Evolutionary conservation across 1,140 invertebrate genomes (phyloP).

Genomic region (Tribolium castaneum): DNA sequence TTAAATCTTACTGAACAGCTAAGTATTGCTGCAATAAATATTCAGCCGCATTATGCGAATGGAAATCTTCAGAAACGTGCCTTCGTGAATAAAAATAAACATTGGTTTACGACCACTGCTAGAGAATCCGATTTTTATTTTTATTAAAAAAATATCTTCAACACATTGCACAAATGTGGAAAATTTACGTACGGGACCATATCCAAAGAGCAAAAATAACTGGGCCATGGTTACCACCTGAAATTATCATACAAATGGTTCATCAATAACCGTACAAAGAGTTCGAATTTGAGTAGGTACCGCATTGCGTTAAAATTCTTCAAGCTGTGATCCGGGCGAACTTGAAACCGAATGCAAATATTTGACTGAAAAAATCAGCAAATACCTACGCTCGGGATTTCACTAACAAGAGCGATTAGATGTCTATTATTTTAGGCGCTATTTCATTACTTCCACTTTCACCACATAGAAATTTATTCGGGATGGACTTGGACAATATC

Average conservation of each 20-base stretch:
- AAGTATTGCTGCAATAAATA: background rate
- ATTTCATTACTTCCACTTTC: constrained; percentile 23
- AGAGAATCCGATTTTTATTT: background rate
- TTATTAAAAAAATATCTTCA: constrained; percentile 13
- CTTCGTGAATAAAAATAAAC: constrained; percentile 1
- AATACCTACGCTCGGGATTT: background rate
- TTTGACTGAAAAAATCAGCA: background rate
- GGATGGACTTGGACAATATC: constrained; percentile 3
- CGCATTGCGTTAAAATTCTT: constrained; percentile 23
- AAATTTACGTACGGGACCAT: constrained; percentile 3
- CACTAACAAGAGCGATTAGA: background rate
- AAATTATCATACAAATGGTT: constrained; percentile 14
- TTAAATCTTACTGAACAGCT: background rate
- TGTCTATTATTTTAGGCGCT: background rate
- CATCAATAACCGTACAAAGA: constrained; percentile 25
- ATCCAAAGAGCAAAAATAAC: constrained; percentile 14
- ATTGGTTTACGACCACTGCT: background rate
- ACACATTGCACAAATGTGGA: background rate
- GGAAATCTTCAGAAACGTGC: background rate
- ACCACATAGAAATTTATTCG: constrained; percentile 7
- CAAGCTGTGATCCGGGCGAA: background rate
- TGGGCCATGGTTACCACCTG: constrained; percentile 33
- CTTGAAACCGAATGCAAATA: background rate
- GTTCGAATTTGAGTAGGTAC: constrained; percentile 3
- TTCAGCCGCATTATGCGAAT: background rate